Evolutionary conservation across 2,888 invertebrate species (phyloP).

Genomic region (Keiferia lycopersicella): DNA sequence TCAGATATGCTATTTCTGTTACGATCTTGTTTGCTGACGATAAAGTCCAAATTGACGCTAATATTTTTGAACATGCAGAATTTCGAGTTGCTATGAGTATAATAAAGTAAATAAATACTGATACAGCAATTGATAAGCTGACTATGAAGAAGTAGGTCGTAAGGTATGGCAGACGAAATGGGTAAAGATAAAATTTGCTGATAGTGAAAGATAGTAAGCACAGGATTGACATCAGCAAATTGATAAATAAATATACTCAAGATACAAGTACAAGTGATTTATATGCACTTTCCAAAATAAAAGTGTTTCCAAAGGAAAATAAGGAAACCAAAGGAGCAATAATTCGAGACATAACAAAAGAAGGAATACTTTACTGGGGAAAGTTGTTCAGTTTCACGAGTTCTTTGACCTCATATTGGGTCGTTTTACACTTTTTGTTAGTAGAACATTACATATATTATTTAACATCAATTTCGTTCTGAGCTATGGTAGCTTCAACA

Average conservation of each 20-base stretch:
- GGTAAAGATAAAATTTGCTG: neutral
- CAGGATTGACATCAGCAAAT: neutral
- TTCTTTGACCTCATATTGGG: too few relatives aligned
- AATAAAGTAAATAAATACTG: constrained; percentile 9
- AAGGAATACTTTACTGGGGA: too few relatives aligned
- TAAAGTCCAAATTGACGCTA: constrained; percentile 13
- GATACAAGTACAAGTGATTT: neutral
- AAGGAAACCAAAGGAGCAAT: too few relatives aligned
- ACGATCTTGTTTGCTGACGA: neutral
- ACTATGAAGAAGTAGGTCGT: neutral
- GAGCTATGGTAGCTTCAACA: neutral
- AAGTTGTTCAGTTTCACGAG: too few relatives aligned
- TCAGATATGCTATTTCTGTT: neutral
- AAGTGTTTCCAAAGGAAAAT: too few relatives aligned
- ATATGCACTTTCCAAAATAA: too few relatives aligned
- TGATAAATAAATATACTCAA: neutral
- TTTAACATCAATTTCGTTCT: neutral
- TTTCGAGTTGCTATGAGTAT: neutral
- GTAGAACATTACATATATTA: neutral
- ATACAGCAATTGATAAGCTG: constrained; percentile 1
- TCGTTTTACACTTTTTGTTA: too few relatives aligned
- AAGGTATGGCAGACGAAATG: neutral
- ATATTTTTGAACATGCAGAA: constrained; percentile 1
- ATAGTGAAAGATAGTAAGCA: neutral
- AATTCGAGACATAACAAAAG: too few relatives aligned